A percentile compares a stretch with the other conserved stretches of the same genome.
These are phyloP conservation scores for Lithobates pipiens DNA, from an alignment of 2,797 vertebrate genomes.

Conservation along the genomic window DNA sequence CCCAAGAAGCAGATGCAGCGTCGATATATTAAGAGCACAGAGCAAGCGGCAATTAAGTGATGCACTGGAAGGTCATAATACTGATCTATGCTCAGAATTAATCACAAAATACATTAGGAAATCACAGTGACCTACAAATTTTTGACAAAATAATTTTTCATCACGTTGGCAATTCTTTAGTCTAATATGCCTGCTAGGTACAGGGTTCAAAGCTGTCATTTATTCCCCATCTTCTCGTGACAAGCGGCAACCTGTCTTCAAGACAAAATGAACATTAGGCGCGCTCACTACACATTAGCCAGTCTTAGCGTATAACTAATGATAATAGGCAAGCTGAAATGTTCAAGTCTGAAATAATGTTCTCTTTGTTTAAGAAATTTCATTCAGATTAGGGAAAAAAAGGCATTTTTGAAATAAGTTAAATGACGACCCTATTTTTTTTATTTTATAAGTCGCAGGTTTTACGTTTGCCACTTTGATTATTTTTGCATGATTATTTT, in stretches of 20 bases:
- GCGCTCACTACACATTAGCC: slow-evolving; percentile 92
- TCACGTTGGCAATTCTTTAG: slow-evolving; percentile 93
- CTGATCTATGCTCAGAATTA: slow-evolving; percentile 98
- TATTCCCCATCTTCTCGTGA: slow-evolving; percentile 95
- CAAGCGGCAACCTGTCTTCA: slow-evolving; percentile 97
- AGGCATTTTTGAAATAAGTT: slow-evolving; percentile 70
- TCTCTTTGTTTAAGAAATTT: slow-evolving; percentile 89
- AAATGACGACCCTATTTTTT: slow-evolving; percentile 72
- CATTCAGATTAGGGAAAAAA: slow-evolving; percentile 77
- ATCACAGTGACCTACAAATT: slow-evolving; percentile 96
- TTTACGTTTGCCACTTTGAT: background rate
- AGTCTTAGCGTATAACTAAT: slow-evolving; percentile 90
- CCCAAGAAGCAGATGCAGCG: slow-evolving; percentile 88
- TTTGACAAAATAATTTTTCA: slow-evolving; percentile 99
- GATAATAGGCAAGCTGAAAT: slow-evolving; percentile 91
- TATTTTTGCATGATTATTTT: background rate
- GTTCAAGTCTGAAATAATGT: slow-evolving; percentile 91
- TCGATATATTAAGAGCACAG: slow-evolving; percentile 97
- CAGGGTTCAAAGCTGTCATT: slow-evolving; percentile 97
- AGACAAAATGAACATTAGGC: slow-evolving; percentile 97
- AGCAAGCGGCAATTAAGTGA: slow-evolving; percentile 96
- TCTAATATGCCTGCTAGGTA: slow-evolving; percentile 97
- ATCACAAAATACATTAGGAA: slow-evolving; percentile 98
- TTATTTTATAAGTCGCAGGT: slow-evolving; percentile 60
- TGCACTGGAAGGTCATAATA: slow-evolving; percentile 97